Evolutionary conservation across 2,888 invertebrate genomes (phyloP).

Genomic region (Oligia fasciuncula): DNA sequence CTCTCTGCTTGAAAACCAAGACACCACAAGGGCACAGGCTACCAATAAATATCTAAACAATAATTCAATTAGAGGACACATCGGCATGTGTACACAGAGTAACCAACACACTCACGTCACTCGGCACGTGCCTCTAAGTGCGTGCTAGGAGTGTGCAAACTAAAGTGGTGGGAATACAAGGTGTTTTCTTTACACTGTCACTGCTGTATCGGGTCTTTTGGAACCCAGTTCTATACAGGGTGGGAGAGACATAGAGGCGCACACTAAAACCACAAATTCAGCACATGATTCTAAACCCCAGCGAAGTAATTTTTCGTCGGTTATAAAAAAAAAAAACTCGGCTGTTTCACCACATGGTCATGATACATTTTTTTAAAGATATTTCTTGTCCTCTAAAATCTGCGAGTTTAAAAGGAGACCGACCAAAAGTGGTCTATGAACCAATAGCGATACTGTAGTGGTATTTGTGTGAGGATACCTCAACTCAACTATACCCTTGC

Average conservation of each 20-base stretch:
- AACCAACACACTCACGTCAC: constrained; percentile 22
- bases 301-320: too few species aligned
- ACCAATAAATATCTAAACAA: constrained; percentile 24
- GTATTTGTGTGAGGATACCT: too few species aligned
- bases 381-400: too few species aligned
- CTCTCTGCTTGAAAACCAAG: neutral
- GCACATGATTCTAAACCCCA: too few species aligned
- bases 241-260: neutral
- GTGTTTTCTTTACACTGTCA: constrained; percentile 35
- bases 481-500: too few species aligned
- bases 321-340: too few species aligned
- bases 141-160: constrained; percentile 8
- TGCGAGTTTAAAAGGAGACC: too few species aligned
- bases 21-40: neutral
- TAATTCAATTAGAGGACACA: constrained; percentile 55
- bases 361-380: too few species aligned
- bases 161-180: neutral
- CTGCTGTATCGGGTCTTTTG: neutral
- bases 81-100: constrained; percentile 5
- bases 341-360: neutral
- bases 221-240: neutral
- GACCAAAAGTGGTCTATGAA: too few species aligned
- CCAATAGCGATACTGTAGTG: too few species aligned
- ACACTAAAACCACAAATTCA: too few species aligned
- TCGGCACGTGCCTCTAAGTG: constrained; percentile 48